Conservation (phyloP, 2,888 invertebrate genomes). For the Monoplex corrugatus region DNA sequence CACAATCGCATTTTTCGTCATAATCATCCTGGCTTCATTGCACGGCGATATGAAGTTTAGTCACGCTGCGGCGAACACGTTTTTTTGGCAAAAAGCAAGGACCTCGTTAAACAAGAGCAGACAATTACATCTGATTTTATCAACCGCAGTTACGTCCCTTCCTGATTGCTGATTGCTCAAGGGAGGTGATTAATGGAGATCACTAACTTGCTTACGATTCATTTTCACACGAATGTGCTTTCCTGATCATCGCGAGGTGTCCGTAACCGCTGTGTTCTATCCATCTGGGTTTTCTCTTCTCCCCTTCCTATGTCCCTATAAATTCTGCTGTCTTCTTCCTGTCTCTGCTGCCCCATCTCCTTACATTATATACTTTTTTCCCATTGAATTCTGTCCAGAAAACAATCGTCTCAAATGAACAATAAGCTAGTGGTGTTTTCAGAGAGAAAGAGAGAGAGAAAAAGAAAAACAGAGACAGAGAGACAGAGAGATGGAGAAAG, state of each 20-base stretch:
- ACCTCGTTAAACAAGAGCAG: slow-evolving; percentile 24
- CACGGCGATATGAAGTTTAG: slow-evolving; percentile 27
- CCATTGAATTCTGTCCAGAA: too few species aligned
- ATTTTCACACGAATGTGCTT: slow-evolving; percentile 34
- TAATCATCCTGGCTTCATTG: slow-evolving; percentile 10
- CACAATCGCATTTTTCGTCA: slow-evolving; percentile 8
- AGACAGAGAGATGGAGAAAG: too few species aligned
- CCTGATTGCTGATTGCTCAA: slow-evolving; percentile 33
- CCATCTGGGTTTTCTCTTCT: not conserved
- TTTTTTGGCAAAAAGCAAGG: not conserved
- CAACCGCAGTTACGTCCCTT: slow-evolving; percentile 25
- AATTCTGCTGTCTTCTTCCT: not conserved
- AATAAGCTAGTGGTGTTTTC: too few species aligned
- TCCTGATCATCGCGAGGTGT: too few species aligned
- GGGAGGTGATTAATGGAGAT: slow-evolving; percentile 23
- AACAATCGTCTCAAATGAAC: too few species aligned
- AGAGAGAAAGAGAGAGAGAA: not conserved
- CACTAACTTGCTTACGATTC: slow-evolving; percentile 28
- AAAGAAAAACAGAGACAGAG: not conserved
- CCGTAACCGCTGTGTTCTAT: not conserved
- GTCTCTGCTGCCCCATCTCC: too few species aligned
- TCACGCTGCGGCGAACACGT: slow-evolving; percentile 15
- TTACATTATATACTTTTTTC: too few species aligned
- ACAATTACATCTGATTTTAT: slow-evolving; percentile 42
- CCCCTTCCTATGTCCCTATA: not conserved